These are phyloP conservation scores for Melospiza georgiana DNA, from an alignment of 2,113 vertebrate genomes.

Conservation along the genomic window DNA sequence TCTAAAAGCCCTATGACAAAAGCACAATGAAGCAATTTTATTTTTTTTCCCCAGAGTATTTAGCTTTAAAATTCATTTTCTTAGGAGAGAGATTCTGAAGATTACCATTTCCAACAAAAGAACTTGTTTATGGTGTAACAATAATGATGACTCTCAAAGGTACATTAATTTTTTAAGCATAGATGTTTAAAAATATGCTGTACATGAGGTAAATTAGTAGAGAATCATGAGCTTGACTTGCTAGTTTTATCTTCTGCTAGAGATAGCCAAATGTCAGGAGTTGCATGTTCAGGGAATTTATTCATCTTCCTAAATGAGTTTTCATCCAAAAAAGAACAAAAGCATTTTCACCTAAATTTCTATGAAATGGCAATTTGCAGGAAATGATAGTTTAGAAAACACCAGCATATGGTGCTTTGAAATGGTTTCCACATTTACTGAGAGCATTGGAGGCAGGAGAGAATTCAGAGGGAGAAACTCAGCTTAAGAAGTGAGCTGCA, in stretches of 20 bases:
- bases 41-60: not conserved
- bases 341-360: not conserved
- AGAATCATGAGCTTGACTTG: not conserved
- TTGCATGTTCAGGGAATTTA: not conserved
- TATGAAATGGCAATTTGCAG: not conserved
- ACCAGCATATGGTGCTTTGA: not conserved
- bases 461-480: not conserved
- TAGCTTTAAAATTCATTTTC: not conserved
- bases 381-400: not conserved
- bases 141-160: not conserved
- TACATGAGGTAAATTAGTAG: not conserved
- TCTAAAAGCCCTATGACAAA: not conserved
- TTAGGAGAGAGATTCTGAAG: not conserved
- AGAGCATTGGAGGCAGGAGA: not conserved
- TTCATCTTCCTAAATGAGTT: constrained; percentile 4
- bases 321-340: not conserved
- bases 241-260: not conserved
- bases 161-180: not conserved
- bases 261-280: not conserved
- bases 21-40: not conserved
- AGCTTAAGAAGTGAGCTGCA: not conserved
- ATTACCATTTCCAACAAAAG: not conserved
- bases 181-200: not conserved
- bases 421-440: not conserved
- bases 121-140: not conserved